Evolutionary conservation across 2,113 vertebrate species (phyloP), one percentile per base, ranked within the genome.

Genomic region (Trichechus manatus): DNA sequence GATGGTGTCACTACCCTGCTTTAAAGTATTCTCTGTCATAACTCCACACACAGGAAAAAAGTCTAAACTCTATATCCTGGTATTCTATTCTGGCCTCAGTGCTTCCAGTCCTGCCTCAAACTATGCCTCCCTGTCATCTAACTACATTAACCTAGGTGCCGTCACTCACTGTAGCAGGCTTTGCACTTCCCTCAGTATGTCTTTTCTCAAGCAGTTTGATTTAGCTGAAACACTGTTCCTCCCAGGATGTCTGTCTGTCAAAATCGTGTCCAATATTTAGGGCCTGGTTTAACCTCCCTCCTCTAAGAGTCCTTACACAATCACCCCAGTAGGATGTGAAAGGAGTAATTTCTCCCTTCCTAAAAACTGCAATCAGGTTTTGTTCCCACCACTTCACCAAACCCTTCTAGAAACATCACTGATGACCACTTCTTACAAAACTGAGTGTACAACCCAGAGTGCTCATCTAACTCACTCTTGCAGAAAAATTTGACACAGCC

Each of bases 391-490:
- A 1, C 14, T 66, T 82, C 10, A 1, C 44, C 25, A 77, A 5
- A 27, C 0, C 6, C 3, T 10, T 94, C 66, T 74, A 13, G 6
- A 31, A 50, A 53, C 39, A 20, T 56, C 14, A n/a, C 9, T 3
- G 14, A 78, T n/a, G 36, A 0, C 9, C 27, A 27, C 39, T 5
- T 42, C 11, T 87, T 66, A 10, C 9, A 56, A 33, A 74, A 13
- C 11, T 14, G n/a, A 14, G 22, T 14, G 0, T 36, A 19, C 14
- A 5, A n/a, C 20, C 4, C 13, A 8, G 0, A 5, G 6, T 23
- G 44, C 5, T 75, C 5, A 5, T 17, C 15, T 33, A 31, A 2
- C 11, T 59, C 33, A 10, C 19, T 44, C 23, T 81, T 3, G 23
- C 42, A 33, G 29, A 1, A 23, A 22, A 0, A 5, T 4, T 20